phyloP scores from a whole-genome alignment of 2,888 invertebrate species.

The Neoascia interrupta region DNA sequence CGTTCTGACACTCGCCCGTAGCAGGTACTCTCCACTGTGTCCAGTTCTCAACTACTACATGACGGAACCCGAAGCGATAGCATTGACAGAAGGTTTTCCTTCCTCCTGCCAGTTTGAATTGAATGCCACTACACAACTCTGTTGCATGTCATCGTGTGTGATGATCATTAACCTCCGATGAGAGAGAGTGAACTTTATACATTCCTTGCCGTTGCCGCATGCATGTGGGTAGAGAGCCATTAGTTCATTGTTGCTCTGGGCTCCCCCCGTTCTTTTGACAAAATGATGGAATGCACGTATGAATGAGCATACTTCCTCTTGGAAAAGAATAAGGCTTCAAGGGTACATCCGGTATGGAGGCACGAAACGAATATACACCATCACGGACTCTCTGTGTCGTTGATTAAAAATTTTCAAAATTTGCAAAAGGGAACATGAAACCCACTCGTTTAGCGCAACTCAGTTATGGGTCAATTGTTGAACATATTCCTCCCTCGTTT shows the following conservation, averaged over 20 bases:
- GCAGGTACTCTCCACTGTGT: no score
- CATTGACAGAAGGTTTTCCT: no score
- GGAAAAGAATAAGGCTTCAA: slow-evolving; percentile 34
- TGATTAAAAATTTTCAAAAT: neutral
- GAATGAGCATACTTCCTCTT: slow-evolving; percentile 65
- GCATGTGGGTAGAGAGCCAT: slow-evolving; percentile 34
- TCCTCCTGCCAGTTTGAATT: neutral
- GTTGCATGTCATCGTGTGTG: neutral
- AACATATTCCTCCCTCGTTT: no score
- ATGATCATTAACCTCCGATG: slow-evolving; percentile 23
- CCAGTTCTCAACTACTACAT: no score
- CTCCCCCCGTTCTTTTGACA: neutral
- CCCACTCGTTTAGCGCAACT: neutral
- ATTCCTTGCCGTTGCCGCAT: no score
- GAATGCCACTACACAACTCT: neutral
- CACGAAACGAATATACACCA: slow-evolving; percentile 3
- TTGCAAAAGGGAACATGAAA: neutral
- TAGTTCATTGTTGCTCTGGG: slow-evolving; percentile 27
- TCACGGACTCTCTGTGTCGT: neutral
- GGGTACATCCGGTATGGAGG: slow-evolving; percentile 56
- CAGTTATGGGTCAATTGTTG: no score
- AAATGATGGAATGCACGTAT: slow-evolving; percentile 58
- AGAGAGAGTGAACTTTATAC: no score
- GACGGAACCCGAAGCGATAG: slow-evolving; percentile 35
- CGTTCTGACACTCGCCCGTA: no score